Evolutionary conservation across 2,888 invertebrate genomes (phyloP).

Genomic region (Drosophila birchii): DNA sequence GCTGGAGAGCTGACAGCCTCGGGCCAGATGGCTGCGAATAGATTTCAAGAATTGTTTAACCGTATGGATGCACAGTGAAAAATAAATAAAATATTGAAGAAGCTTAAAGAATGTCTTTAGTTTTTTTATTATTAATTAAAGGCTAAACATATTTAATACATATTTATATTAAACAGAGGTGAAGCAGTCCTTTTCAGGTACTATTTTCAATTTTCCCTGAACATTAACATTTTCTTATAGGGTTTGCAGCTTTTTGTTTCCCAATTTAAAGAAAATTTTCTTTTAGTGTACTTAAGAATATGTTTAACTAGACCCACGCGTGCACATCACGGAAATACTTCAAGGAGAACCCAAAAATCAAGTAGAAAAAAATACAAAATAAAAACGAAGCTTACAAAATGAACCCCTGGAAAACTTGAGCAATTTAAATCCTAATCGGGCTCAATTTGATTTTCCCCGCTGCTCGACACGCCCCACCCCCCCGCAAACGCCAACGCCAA

Average conservation of each 20-base stretch:
- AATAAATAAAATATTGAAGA: neutral
- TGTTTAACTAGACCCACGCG: conserved; percentile 53
- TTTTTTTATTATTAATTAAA: too few species aligned
- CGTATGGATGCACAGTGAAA: neutral
- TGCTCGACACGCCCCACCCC: neutral
- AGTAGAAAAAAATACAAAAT: neutral
- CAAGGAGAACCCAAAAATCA: conserved; percentile 37
- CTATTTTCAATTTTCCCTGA: too few species aligned
- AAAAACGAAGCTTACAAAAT: conserved; percentile 5
- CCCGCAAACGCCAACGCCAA: neutral
- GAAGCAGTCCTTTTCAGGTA: too few species aligned
- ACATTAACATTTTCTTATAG: too few species aligned
- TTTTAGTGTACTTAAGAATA: neutral
- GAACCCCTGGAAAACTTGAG: conserved; percentile 45
- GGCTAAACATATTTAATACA: too few species aligned
- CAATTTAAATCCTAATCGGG: conserved; percentile 70
- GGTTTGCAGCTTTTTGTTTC: neutral
- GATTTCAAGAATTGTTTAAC: conserved; percentile 34
- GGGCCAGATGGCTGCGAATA: conserved; percentile 52
- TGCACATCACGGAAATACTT: conserved; percentile 62
- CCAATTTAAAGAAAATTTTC: neutral
- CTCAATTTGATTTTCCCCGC: conserved; percentile 46
- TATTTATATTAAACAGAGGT: too few species aligned
- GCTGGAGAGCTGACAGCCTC: conserved; percentile 40
- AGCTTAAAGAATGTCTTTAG: neutral